Conservation (phyloP, 2,888 invertebrate species). For the Luffia ferchaultella region DNA sequence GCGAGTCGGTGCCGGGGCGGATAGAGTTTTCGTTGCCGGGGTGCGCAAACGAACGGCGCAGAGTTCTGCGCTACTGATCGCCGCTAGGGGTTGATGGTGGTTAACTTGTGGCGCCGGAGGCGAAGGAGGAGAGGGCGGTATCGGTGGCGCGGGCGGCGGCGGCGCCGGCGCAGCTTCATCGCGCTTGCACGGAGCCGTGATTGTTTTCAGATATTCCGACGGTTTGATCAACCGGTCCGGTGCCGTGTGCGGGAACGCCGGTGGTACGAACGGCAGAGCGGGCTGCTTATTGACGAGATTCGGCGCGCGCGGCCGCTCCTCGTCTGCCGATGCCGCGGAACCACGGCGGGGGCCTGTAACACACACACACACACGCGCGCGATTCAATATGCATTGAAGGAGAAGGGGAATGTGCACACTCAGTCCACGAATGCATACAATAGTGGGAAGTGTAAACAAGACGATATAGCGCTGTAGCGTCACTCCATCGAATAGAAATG, state of each 20-base stretch:
- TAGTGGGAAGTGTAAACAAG: neutral
- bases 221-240: conserved; percentile 90
- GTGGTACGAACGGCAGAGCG: conserved; percentile 89
- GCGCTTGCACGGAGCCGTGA: conserved; percentile 70
- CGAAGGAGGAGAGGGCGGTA: conserved; percentile 34
- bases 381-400: neutral
- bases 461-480: neutral
- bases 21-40: conserved; percentile 81
- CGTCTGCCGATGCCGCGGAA: conserved; percentile 50
- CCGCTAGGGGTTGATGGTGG: conserved; percentile 79
- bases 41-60: conserved; percentile 83
- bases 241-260: conserved; percentile 84
- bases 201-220: conserved; percentile 89
- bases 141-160: conserved; percentile 63
- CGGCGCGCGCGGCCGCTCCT: conserved; percentile 60
- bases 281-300: conserved; percentile 87
- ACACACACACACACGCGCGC: conserved; percentile 19
- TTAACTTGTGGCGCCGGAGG: conserved; percentile 38
- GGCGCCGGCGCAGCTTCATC: conserved; percentile 69
- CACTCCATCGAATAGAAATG: too few species aligned
- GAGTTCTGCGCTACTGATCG: conserved; percentile 87
- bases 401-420: conserved; percentile 30
- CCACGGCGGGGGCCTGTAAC: conserved; percentile 55
- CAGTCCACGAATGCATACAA: conserved; percentile 5
- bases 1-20: conserved; percentile 73